These are phyloP conservation scores for Aleiodes sp. DNA, from an alignment of 1,140 invertebrate genomes.

Conservation along the genomic window DNA sequence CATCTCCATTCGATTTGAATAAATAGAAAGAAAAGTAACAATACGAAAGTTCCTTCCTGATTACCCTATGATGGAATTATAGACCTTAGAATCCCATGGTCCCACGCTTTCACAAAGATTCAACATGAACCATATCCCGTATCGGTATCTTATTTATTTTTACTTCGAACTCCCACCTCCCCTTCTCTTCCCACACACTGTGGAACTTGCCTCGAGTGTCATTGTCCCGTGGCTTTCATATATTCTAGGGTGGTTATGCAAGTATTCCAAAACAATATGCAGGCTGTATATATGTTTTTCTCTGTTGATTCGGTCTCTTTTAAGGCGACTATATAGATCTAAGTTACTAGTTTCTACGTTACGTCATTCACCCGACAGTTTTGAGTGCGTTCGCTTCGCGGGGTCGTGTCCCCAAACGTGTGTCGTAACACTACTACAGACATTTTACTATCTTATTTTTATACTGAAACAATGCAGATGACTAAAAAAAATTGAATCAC, in stretches of 20 bases:
- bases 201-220: slow-evolving; percentile 1
- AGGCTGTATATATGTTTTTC: slow-evolving; percentile 39
- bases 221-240: slow-evolving; percentile 25
- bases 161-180: not conserved
- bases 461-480: too few relatives aligned
- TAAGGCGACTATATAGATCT: too few relatives aligned
- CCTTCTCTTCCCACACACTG: not conserved
- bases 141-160: not conserved
- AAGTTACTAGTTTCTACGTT: too few relatives aligned
- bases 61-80: slow-evolving; percentile 5
- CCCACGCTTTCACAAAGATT: slow-evolving; percentile 51
- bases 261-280: slow-evolving; percentile 47
- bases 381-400: too few relatives aligned
- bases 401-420: too few relatives aligned
- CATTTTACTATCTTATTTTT: too few relatives aligned
- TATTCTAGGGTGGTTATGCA: not conserved
- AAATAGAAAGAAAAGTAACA: too few relatives aligned
- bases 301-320: too few relatives aligned
- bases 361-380: too few relatives aligned
- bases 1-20: too few relatives aligned
- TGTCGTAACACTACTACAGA: too few relatives aligned
- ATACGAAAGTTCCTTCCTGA: not conserved
- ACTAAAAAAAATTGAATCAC: too few relatives aligned
- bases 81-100: slow-evolving; percentile 43
- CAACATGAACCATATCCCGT: not conserved